Evolutionary conservation across 2,113 vertebrate species (phyloP).

Genomic region (Abramis brama): DNA sequence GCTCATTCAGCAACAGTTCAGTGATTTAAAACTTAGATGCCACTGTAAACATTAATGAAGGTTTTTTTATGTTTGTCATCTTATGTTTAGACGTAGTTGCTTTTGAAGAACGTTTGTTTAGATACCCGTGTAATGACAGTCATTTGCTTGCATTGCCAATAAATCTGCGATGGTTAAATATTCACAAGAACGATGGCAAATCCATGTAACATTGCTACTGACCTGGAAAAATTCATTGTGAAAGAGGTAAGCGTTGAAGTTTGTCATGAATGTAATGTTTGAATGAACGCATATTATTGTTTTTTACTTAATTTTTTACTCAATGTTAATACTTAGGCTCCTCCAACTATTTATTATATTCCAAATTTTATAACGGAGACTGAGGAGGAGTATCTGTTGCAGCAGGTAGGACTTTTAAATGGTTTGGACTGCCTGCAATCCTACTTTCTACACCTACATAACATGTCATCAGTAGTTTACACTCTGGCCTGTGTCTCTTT

Average conservation of each 20-base stretch:
- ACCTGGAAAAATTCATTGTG: slow-evolving; percentile 67
- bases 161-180: not conserved
- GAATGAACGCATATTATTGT: not conserved
- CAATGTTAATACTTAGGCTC: slow-evolving; percentile 68
- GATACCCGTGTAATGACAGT: not conserved
- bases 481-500: not conserved
- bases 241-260: slow-evolving; percentile 50
- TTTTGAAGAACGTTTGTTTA: not conserved
- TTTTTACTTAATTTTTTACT: not conserved
- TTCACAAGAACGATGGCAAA: slow-evolving; percentile 59
- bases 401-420: slow-evolving; percentile 71
- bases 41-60: not conserved
- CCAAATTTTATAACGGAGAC: slow-evolving; percentile 84
- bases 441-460: not conserved
- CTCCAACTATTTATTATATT: slow-evolving; percentile 82
- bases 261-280: not conserved
- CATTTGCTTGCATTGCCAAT: not conserved
- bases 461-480: not conserved
- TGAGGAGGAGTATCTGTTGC: slow-evolving; percentile 82
- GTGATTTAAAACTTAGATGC: slow-evolving; percentile 3
- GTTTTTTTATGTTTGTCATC: not conserved
- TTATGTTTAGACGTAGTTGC: not conserved
- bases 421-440: not conserved
- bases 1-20: not conserved
- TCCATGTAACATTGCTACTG: slow-evolving; percentile 62